Evolutionary conservation across 2,113 vertebrate species (phyloP).

Genomic region (Abramis brama): DNA sequence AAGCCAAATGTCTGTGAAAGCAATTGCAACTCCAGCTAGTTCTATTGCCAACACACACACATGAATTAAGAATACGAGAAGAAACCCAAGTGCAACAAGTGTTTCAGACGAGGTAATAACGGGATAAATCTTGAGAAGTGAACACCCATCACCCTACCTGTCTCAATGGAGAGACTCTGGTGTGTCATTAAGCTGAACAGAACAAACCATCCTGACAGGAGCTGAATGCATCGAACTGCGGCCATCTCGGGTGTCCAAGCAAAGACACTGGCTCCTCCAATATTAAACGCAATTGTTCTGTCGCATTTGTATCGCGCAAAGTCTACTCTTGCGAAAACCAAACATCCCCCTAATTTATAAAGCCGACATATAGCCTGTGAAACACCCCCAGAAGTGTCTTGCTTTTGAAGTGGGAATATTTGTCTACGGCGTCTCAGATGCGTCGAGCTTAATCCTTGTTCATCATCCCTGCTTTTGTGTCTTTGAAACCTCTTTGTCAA

Average conservation of each 20-base stretch:
- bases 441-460: constrained; percentile 35
- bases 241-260: constrained; percentile 53
- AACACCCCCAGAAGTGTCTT: neutral
- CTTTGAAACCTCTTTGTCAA: constrained; percentile 42
- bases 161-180: constrained; percentile 69
- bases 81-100: constrained; percentile 31
- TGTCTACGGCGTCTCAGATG: constrained; percentile 24
- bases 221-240: constrained; percentile 36
- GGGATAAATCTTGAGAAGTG: constrained; percentile 33
- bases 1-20: constrained; percentile 11
- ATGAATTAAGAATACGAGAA: constrained; percentile 40
- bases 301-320: constrained; percentile 9
- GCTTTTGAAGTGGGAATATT: neutral
- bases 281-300: constrained; percentile 25
- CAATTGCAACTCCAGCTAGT: neutral
- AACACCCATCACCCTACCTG: constrained; percentile 63
- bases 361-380: neutral
- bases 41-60: constrained; percentile 34
- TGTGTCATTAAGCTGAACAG: constrained; percentile 57
- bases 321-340: neutral
- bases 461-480: constrained; percentile 50
- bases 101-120: neutral
- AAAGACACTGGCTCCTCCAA: constrained; percentile 8
- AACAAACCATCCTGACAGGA: constrained; percentile 59
- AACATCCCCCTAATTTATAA: constrained; percentile 17